Conservation (phyloP, 1,140 invertebrate species). For the Trichonephila clavipes region DNA sequence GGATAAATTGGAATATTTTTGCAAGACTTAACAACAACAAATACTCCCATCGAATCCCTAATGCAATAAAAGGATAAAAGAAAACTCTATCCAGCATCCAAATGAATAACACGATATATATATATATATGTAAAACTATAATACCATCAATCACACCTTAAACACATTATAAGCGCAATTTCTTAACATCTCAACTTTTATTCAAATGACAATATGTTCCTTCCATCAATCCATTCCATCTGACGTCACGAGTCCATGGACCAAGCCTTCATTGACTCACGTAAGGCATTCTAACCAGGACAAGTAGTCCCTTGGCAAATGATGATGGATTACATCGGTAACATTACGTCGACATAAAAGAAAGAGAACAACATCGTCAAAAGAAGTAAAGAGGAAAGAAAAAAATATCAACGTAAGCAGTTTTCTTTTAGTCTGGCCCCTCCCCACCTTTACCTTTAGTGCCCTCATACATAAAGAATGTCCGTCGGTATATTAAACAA, state of each 20-base stretch:
- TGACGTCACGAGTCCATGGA: conserved; percentile 29
- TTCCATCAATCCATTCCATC: background rate
- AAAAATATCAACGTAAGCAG: conserved; percentile 45
- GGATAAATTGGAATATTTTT: no score
- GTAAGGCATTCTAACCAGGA: conserved; percentile 59
- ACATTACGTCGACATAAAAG: background rate
- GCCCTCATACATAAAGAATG: conserved; percentile 50
- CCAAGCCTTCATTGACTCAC: conserved; percentile 50
- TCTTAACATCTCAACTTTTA: background rate
- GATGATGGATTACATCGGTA: conserved; percentile 57
- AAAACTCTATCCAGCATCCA: no score
- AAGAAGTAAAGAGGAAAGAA: background rate
- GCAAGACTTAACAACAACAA: no score
- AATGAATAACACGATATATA: no score
- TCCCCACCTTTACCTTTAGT: background rate
- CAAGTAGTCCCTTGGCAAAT: conserved; percentile 68
- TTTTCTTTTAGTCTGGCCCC: conserved; percentile 7
- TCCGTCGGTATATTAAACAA: conserved; percentile 69
- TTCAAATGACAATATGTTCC: background rate
- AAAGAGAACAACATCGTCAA: background rate
- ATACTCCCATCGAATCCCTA: background rate
- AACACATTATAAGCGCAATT: background rate
- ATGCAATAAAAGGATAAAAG: background rate
- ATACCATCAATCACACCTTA: background rate
- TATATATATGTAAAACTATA: no score